These are phyloP conservation scores for Augochlorella aurata DNA, from an alignment of 2,888 invertebrate species.

Conservation along the genomic window DNA sequence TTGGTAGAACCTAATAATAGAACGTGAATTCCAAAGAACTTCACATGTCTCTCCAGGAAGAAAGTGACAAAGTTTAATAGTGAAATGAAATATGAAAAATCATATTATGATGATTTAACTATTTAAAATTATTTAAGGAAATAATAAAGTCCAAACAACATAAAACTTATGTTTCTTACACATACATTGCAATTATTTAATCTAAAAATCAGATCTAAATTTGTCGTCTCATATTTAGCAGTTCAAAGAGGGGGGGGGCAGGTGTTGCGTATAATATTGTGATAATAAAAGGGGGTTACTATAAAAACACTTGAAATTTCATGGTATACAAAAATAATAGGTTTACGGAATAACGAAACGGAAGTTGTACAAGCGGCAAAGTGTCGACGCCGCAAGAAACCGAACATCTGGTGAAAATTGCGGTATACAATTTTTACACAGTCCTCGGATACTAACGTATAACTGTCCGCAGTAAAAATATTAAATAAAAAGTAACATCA, in stretches of 20 bases:
- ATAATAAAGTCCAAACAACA: not conserved
- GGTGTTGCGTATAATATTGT: not conserved
- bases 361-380: constrained; percentile 38
- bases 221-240: not conserved
- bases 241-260: not conserved
- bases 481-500: not conserved
- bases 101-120: not conserved
- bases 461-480: not conserved
- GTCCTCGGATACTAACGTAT: constrained; percentile 1
- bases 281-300: not conserved
- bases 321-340: constrained; percentile 21
- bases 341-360: constrained; percentile 24
- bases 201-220: not conserved
- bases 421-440: constrained; percentile 35
- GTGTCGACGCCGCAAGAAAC: constrained; percentile 38
- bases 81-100: constrained; percentile 6
- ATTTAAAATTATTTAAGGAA: not conserved
- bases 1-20: constrained; percentile 49
- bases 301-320: not conserved
- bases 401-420: constrained; percentile 44
- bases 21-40: constrained; percentile 46
- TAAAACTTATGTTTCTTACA: not conserved
- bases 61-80: constrained; percentile 21
- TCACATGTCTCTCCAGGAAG: constrained; percentile 22
- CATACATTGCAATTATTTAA: not conserved